Percentiles rank a stretch among this genome's conserved stretches.
These are phyloP conservation scores for Epistrophe grossulariae DNA, from an alignment of 2,888 invertebrate species.

Conservation along the genomic window DNA sequence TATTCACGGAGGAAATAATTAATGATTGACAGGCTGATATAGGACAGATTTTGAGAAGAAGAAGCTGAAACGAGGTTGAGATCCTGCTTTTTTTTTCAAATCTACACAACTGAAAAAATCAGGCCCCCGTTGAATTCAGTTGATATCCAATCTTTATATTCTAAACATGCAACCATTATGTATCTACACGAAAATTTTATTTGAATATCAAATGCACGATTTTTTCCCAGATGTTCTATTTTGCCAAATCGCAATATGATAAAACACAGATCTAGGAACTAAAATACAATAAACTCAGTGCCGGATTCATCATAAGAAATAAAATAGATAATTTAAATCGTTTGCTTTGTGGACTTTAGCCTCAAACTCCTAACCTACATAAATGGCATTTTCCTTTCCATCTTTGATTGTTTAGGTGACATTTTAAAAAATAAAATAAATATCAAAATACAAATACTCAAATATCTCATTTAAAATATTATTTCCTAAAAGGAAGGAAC, in stretches of 20 bases:
- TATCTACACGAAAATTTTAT: background rate
- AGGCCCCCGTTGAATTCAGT: background rate
- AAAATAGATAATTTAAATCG: no score
- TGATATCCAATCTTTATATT: background rate
- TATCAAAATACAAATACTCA: no score
- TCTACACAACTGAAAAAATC: background rate
- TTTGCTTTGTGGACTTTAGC: no score
- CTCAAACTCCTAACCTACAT: no score
- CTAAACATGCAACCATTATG: background rate
- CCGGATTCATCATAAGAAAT: background rate
- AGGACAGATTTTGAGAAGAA: background rate
- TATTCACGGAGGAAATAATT: conserved; percentile 22
- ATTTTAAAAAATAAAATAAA: no score
- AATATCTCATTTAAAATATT: no score
- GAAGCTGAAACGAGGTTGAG: background rate
- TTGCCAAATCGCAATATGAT: conserved; percentile 17
- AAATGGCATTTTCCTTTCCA: no score
- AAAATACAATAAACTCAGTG: background rate
- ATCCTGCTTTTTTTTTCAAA: background rate
- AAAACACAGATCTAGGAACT: background rate
- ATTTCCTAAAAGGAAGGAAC: no score
- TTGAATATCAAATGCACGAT: conserved; percentile 17
- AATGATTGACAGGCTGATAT: conserved; percentile 57
- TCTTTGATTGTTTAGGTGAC: no score
- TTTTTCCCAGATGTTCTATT: conserved; percentile 29